phyloP scores from a whole-genome alignment of 2,113 vertebrate species.

The Alectura lathami region DNA sequence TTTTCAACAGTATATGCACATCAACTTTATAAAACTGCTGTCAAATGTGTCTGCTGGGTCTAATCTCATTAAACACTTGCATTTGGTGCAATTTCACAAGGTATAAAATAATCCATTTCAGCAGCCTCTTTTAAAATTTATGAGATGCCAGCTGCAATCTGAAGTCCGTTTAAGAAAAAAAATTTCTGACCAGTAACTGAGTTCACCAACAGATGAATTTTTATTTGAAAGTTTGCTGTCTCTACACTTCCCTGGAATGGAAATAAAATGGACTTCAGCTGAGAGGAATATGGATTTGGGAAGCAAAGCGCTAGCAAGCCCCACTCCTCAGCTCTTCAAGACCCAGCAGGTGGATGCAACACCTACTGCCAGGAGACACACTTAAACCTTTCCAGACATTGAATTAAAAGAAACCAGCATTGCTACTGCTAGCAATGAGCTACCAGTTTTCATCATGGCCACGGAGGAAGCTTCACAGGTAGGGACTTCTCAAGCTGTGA shows the following conservation, averaged over 20 bases:
- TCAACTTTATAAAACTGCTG: neutral
- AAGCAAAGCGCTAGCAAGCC: neutral
- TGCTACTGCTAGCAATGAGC: neutral
- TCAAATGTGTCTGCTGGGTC: neutral
- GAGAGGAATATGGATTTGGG: neutral
- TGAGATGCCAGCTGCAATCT: neutral
- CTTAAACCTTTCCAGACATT: fast-evolving
- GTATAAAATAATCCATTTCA: neutral
- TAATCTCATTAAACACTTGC: neutral
- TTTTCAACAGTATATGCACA: neutral
- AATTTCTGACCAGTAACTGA: neutral
- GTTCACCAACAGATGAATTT: neutral
- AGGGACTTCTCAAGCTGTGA: fast-evolving
- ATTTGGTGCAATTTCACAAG: neutral
- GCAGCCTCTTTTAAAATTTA: neutral
- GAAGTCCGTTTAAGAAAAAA: neutral
- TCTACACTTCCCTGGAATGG: fast-evolving
- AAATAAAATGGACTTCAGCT: neutral
- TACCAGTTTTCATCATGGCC: neutral
- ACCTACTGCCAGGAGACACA: neutral
- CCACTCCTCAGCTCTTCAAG: neutral
- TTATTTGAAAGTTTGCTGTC: neutral
- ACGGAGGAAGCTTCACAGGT: fast-evolving
- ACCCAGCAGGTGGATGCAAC: neutral
- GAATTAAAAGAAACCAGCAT: neutral